Base-by-base conservation (phyloP, 1,140 invertebrate genomes). In the Andrena cerasifolii region DNA sequence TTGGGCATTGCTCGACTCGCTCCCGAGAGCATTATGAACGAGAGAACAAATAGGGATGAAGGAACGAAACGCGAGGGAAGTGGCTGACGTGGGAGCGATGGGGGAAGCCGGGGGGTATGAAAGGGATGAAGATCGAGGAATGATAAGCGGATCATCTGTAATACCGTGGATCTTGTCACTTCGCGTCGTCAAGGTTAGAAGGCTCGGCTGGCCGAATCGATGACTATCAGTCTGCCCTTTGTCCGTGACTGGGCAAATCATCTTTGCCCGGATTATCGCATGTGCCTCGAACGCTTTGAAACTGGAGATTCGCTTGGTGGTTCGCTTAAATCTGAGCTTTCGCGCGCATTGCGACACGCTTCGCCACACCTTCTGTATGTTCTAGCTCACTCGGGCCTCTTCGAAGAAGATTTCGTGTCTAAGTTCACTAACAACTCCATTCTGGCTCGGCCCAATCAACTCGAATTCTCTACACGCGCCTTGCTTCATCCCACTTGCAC, bases 61-160 rank as follows among this genome's bases (percentile, higher is more conserved):
- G 54, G 61, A 51, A 65, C 45, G 26, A 40, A 73, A 63, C 36
- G 33, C 28, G n/a, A 51, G 45, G 21, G 26, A 28, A 43, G 36
- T 18, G 3, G n/a, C n/a, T n/a, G n/a, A n/a, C n/a, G n/a, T n/a
- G 6, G 16, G 58, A 53, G 18, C 2, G 28, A 26, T 28, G 45
- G 45, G 58, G 49, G 28, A 24, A 26, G 14, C 12, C 36, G 7
- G 8, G 1, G 70, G 18, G 14, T 28, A 26, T 5, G 59, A 24
- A 28, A 40, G 18, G 45, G 43, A 45, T 21, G 26, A 16, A 33
- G 65, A 76, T 67, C 68, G 61, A 21, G 49, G 49, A 59, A 83
- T 66, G 70, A 72, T 67, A 82, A 82, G 67, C 65, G 80, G 80
- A 83, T 66, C 73, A 58, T 14, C 10, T 45, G 28, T 68, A 56